phyloP scores from a whole-genome alignment of 2,113 vertebrate species.

The Perca flavescens region DNA sequence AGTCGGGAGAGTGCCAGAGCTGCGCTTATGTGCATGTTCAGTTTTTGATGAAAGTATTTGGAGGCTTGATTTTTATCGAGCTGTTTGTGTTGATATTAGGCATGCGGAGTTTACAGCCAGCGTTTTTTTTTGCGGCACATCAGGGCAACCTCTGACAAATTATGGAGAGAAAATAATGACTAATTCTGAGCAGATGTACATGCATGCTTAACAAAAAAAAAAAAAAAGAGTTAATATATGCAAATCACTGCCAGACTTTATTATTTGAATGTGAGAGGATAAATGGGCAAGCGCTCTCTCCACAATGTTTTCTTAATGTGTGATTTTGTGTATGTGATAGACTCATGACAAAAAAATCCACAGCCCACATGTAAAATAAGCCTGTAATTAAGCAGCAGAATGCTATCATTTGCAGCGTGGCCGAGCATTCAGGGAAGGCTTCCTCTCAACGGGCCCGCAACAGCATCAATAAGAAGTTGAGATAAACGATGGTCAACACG shows the following conservation, averaged over 20 bases:
- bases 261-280: conserved; percentile 40
- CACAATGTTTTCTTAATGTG: conserved; percentile 27
- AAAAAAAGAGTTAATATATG: conserved; percentile 53
- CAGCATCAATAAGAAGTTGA: conserved; percentile 29
- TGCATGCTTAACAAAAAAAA: conserved; percentile 31
- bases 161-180: conserved; percentile 38
- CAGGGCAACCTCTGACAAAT: conserved; percentile 42
- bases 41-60: conserved; percentile 28
- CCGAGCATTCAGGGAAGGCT: conserved; percentile 12
- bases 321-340: conserved; percentile 37
- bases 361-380: conserved; percentile 4
- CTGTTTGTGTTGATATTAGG: conserved; percentile 29
- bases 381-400: conserved; percentile 43
- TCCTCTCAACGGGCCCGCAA: conserved; percentile 20
- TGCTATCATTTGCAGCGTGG: conserved; percentile 33
- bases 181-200: conserved; percentile 60
- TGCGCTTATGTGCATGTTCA: conserved; percentile 3
- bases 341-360: not conserved
- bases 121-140: not conserved
- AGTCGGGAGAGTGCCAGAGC: conserved; percentile 3
- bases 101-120: conserved; percentile 28
- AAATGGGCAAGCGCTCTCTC: conserved; percentile 2
- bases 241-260: conserved; percentile 36
- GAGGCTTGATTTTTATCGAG: conserved; percentile 31
- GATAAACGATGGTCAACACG: conserved; percentile 24